Base-by-base conservation (phyloP, 1,140 invertebrate genomes). In the Brachionus manjavacas region DNA sequence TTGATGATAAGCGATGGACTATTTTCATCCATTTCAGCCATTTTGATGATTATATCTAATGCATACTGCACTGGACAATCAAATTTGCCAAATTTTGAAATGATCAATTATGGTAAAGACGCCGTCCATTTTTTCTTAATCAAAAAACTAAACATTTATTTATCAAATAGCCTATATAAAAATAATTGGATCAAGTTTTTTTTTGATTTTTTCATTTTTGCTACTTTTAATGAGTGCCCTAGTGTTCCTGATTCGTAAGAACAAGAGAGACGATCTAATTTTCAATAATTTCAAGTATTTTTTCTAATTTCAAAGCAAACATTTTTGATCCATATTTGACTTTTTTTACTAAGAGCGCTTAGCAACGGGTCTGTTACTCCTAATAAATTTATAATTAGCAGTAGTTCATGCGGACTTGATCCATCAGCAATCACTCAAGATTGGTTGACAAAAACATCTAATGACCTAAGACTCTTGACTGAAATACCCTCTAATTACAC, bases 201-300 rank as follows among this genome's bases (percentile, higher is more conserved):
- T 81, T 11, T 68, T 81, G 28, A 20, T 81, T 20, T 81, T 81
- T 81, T 60, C 79, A 23, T 46, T 81, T 60, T 25, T 81, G n/a
- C n/a, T 60, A 23, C 23, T 81, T 14, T 20, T 64, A 8, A 64
- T 60, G 23, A 68, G 52, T 81, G 49, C 39, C 16, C 23, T 64
- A 1, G 49, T 81, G 11, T 64, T 81, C 14, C 16, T 64, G 20
- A 60, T 81, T 14, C 31, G 64, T 12, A 81, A 81, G 28, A 81
- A 81, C 20, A 81, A 81, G 16, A 60, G 41, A 81, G 79, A 81
- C 23, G 79, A 60, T 68, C 31, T 81, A 23, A 64, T 60, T 64
- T 81, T 64, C 31, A 81, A 68, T 20, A 68, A 81, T 81, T 64
- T 81, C 35, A 81, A 81, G 79, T 81, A 81, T 76, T 49, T 9